Percentiles rank a stretch among this genome's conserved stretches.
Conservation (phyloP, 2,113 vertebrate species). For the Thryonomys swinderianus region DNA sequence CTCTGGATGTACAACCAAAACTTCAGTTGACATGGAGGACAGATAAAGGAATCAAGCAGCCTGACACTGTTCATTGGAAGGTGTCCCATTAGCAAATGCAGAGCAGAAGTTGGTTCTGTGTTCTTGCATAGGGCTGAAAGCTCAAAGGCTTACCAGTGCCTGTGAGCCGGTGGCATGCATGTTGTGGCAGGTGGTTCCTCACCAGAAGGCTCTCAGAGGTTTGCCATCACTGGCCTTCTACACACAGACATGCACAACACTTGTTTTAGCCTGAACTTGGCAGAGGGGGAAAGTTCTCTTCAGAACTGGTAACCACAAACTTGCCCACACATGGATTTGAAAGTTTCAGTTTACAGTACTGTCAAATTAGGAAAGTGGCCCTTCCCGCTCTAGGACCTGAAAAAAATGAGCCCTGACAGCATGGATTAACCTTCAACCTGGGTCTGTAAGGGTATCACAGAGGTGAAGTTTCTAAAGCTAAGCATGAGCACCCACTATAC, state of each 20-base stretch:
- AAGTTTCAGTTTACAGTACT: constrained; percentile 23
- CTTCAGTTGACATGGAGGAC: not conserved
- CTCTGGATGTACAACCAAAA: not conserved
- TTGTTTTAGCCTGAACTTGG: not conserved
- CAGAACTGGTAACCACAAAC: constrained; percentile 35
- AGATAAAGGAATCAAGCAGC: constrained; percentile 16
- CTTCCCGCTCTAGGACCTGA: not conserved
- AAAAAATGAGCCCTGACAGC: constrained; percentile 9
- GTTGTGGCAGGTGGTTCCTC: not conserved
- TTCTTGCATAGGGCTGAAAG: not conserved
- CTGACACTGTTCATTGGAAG: not conserved
- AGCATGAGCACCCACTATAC: no score
- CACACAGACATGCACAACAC: constrained; percentile 7
- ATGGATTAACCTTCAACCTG: not conserved
- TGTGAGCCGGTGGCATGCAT: not conserved
- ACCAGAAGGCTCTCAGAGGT: not conserved
- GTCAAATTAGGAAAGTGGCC: constrained; percentile 12
- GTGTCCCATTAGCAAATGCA: not conserved
- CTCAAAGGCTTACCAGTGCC: not conserved
- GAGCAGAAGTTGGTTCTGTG: not conserved
- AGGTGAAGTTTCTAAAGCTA: not conserved
- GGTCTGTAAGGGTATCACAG: constrained; percentile 26
- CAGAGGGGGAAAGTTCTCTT: not conserved
- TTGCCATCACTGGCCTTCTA: not conserved
- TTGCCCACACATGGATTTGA: constrained; percentile 29